These are phyloP conservation scores for Crambe crambe DNA, from an alignment of 37 sponge, comb jelly and placozoan species.

Conservation along the genomic window DNA sequence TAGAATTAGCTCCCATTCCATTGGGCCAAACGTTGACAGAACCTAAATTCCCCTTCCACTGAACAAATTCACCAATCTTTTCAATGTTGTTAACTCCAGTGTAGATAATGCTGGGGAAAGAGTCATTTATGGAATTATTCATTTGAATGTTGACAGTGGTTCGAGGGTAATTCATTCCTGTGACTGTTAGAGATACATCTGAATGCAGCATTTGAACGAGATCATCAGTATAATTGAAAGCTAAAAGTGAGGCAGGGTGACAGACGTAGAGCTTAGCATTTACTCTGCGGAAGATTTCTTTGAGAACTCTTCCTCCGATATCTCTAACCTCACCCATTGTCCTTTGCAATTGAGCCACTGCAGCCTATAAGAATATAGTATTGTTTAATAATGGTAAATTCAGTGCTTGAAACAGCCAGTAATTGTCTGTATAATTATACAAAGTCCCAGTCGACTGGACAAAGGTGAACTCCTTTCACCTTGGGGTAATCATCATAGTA, in stretches of 20 bases:
- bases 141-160: constrained; percentile 36
- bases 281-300: neutral
- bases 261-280: constrained; percentile 38
- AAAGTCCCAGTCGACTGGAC: no score
- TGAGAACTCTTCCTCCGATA: neutral
- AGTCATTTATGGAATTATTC: constrained; percentile 56
- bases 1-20: constrained; percentile 55
- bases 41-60: constrained; percentile 65
- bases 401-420: no score
- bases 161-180: constrained; percentile 12
- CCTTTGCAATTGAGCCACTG: neutral
- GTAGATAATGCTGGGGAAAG: constrained; percentile 49
- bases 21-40: constrained; percentile 19
- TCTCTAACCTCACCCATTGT: neutral
- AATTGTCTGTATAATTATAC: no score
- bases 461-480: no score
- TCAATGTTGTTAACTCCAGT: constrained; percentile 61
- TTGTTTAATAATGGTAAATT: no score
- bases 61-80: constrained; percentile 51
- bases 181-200: neutral
- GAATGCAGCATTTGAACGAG: constrained; percentile 47
- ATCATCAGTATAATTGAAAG: constrained; percentile 71
- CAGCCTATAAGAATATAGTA: no score
- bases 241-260: constrained; percentile 41
- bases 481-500: no score